Evolutionary conservation across 2,888 invertebrate genomes (phyloP), one percentile per base, ranked within the genome.

Genomic region (Hypercompe scribonia): DNA sequence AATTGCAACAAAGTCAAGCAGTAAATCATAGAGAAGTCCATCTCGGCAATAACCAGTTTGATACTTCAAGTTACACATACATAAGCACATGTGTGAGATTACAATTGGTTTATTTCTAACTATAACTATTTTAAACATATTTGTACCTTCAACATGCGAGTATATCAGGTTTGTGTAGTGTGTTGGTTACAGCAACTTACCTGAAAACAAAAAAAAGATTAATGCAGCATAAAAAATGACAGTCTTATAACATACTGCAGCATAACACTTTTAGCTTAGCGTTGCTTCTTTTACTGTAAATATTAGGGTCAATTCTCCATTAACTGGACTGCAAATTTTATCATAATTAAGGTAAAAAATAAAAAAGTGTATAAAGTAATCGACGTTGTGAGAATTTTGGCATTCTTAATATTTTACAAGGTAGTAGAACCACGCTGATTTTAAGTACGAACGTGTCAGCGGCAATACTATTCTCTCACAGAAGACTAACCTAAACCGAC

Each of bases 111-210:
- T 11, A 10, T 3, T 5, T 11, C 39, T 50, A 50, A 3, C 10
- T 54, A 11, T 54, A n/a, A 15, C 50, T 36, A 36, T 39, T 11
- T 54, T 54, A 50, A 50, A 54, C 24, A 54, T 39, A 39, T 39
- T 39, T 39, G 11, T 39, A 39, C 39, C 39, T 39, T 8, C 1
- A 39, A 39, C 10, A 39, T 31, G 7, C 18, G 18, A 61, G 7
- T 1, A 31, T 4, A n/a, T 31, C 31, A 61, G 61, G 5, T 31
- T 31, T 31, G 7, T 18, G 18, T 18, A 31, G 28, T 46, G 24
- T 39, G 15, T 34, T 31, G 54, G 15, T 67, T 36, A 54, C 28
- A 28, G 64, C 15, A 68, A 71, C 74, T 74, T 74, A 74, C 74
- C 74, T 74, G 71, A 42, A 68, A 74, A 68, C 7, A 61, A 58